Evolutionary conservation across 2,797 vertebrate genomes (phyloP), one percentile per base, ranked within the genome.

Genomic region (Nothura maculosa): DNA sequence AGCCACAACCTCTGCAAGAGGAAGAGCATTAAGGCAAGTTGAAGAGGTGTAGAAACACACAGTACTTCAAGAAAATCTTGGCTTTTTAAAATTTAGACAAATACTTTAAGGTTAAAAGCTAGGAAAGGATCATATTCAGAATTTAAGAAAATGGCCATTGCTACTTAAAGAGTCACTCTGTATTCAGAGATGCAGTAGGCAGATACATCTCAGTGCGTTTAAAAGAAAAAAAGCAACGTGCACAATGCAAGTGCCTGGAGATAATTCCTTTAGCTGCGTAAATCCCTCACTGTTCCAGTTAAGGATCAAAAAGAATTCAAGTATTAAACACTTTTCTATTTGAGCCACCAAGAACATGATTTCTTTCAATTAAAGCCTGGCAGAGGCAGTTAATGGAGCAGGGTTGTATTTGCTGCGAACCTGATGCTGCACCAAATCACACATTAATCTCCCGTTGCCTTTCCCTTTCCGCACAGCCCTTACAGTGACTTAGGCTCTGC

Each of bases 251-350:
- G 74, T 77, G 77, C 89, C 91, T 88, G 93, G 88, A 93, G 70
- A 86, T 95, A 81, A 91, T 90, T 87, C 91, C 85, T 90, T 93
- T 34, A 96, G 87, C 67, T 95, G 77, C n/a, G 69, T 45, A 96
- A 94, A 85, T 93, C 90, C 69, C 74, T 94, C 88, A 69, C 61
- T 76, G 87, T 72, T 90, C 83, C 89, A 89, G 81, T 81, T 92
- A 90, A 94, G 94, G 94, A 96, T 90, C 77, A 89, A 68, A 93
- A 90, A 80, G 64, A 93, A 90, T 86, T 96, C 79, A 81, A 81
- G 69, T 91, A 93, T 74, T 93, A 96, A 92, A 93, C 85, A 60
- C 16, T 64, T 92, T 89, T 67, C 74, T 67, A 67, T 93, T 96
- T 68, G 88, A 88, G 87, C 87, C 40, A 62, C 34, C 68, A 73